These are phyloP conservation scores for Pterocles burchelli DNA, from an alignment of 2,113 vertebrate genomes.

Conservation along the genomic window DNA sequence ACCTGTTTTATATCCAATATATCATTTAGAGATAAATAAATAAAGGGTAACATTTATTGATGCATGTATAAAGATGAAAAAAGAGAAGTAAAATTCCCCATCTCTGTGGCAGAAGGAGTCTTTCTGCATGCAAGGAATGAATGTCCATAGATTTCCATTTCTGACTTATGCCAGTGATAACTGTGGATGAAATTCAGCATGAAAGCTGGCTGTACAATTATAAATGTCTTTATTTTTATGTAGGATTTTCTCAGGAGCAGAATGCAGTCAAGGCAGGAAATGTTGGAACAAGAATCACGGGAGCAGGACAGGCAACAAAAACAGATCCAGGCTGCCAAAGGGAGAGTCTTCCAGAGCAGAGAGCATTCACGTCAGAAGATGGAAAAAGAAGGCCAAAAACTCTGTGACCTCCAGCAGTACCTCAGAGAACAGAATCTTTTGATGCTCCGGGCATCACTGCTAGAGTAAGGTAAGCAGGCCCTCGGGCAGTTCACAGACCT, in stretches of 20 bases:
- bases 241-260: conserved; percentile 43
- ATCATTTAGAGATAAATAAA: background rate
- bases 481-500: background rate
- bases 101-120: background rate
- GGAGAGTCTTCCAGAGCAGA: background rate
- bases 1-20: background rate
- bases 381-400: conserved; percentile 15
- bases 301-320: conserved; percentile 6
- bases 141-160: background rate
- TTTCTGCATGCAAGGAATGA: background rate
- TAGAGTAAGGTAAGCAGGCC: background rate
- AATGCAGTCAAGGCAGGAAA: background rate
- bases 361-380: background rate
- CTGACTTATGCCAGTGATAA: background rate
- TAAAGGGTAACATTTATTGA: background rate
- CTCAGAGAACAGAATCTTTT: conserved; percentile 57
- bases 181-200: background rate
- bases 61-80: background rate
- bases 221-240: background rate
- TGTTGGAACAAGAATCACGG: background rate
- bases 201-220: background rate
- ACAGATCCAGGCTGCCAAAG: background rate
- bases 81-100: background rate
- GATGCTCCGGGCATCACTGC: conserved; percentile 28
- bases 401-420: conserved; percentile 15